Base-by-base conservation (phyloP, 1,140 invertebrate species). In the Pogonomyrmex californicus region DNA sequence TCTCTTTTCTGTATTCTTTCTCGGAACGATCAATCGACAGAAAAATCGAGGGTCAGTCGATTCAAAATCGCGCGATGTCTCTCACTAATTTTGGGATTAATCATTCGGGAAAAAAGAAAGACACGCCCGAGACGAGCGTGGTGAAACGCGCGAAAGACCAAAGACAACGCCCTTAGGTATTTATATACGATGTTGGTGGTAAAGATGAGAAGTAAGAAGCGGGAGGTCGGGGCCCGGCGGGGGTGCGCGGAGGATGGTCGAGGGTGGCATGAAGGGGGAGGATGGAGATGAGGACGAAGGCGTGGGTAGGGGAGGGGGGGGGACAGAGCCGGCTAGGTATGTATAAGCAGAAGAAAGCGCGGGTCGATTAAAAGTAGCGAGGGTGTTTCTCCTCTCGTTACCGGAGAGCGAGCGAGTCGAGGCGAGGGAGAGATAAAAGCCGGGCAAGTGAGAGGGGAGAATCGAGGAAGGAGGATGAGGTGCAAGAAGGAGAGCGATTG, bases 311-410 rank as follows among this genome's bases (percentile, higher is more conserved):
- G 75, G 85, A 88, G 86, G 91, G 71, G 56, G 54, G 62, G 56
- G 54, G 62, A 56, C 14, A 71, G 78, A 87, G 85, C 66, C 73
- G 88, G 76, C 87, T 94, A 93, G 94, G 94, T 94, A 94, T 94
- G 94, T 95, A 95, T 94, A 94, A 95, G 95, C 94, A 95, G 93
- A 95, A 95, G 95, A 95, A 95, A 95, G 94, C 95, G 94, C 93
- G 95, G 95, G 95, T 95, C 95, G 95, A 95, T 95, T 95, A 95
- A 95, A 95, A 95, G 95, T 95, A 95, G 94, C 95, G 94, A 95
- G 95, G 95, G 95, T 95, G 94, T 95, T 95, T 95, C 95, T 95
- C 94, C 94, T 95, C 95, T 95, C 94, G 95, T 95, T 95, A 95
- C 94, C 92, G 92, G 87, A 89, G 91, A 91, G 87, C 87, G 89